Evolutionary conservation across 2,113 vertebrate genomes (phyloP), one percentile per base, ranked within the genome.

Genomic region (Oreamnos americanus): DNA sequence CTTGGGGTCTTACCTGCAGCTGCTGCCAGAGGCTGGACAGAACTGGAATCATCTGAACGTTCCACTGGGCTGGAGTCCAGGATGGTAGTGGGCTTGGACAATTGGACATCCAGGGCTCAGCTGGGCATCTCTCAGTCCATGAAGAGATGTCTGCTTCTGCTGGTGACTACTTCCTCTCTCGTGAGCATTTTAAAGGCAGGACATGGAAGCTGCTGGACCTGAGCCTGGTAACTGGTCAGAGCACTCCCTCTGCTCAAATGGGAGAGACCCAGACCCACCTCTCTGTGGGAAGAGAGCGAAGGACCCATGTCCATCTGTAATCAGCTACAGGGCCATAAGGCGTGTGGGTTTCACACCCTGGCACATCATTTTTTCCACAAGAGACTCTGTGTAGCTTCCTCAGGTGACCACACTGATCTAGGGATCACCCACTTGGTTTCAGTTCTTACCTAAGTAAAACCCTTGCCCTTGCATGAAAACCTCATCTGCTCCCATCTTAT

Each of bases 11-110:
- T 64, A 12, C 25, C 1, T 51, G 19, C 15, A 19, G 39, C n/a
- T 60, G 26, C 36, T 47, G 5, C 51, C 43, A 67, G 49, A 33
- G 71, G 7, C 25, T 26, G 39, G 76, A 84, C 30, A 9, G 15
- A 43, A 12, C 57, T 60, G 43, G 43, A 71, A 26, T 67, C 49
- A 79, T 33, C 6, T 49, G 87, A 83, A 36, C 14, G 5, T 49
- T 62, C 12, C 55, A 26, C 12, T 28, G 21, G 25, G 13, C n/a
- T 89, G 78, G 28, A 23, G 13, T 33, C 36, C 92, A 58, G 8
- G 15, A n/a, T 14, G 14, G 4, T 45, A n/a, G 1, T 12, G 13
- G n/a, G 17, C 43, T 53, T 23, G 10, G 16, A 21, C 3, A 4
- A 39, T 47, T 21, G 64, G 39, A 51, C 3, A 25, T 6, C 26